Conservation (phyloP, 2,888 invertebrate genomes). For the Augochlorella aurata region DNA sequence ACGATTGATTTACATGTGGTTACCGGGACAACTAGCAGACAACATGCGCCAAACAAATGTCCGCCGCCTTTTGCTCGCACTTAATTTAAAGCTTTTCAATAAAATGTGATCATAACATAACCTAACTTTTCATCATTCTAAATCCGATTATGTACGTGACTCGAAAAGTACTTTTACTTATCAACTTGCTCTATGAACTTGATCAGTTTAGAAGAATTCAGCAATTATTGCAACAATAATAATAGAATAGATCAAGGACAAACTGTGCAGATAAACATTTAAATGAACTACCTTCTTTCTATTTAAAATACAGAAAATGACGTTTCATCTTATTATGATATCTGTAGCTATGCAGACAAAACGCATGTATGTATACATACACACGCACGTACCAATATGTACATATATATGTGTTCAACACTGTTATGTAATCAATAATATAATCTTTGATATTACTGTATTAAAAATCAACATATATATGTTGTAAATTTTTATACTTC, state of each 20-base stretch:
- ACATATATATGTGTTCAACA: constrained; percentile 1
- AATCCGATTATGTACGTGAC: constrained; percentile 46
- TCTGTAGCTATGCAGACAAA: neutral
- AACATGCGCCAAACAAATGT: constrained; percentile 79
- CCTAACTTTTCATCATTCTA: constrained; percentile 45
- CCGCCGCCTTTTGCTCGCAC: constrained; percentile 50
- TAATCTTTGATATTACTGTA: constrained; percentile 9
- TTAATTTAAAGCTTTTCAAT: constrained; percentile 38
- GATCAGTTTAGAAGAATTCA: neutral
- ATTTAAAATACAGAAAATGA: constrained; percentile 16
- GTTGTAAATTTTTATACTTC: neutral
- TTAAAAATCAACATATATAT: constrained; percentile 3
- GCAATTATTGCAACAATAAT: neutral
- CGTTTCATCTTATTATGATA: neutral
- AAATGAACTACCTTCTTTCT: neutral
- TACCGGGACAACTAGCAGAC: constrained; percentile 81
- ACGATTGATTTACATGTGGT: constrained; percentile 79
- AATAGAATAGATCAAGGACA: neutral
- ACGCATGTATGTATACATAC: neutral
- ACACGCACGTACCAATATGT: neutral
- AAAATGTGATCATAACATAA: constrained; percentile 56
- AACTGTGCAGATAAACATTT: neutral
- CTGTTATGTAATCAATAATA: constrained; percentile 43
- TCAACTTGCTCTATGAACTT: neutral
- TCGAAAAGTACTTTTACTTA: neutral